These are phyloP conservation scores for Fragum sueziense DNA, from an alignment of 2,888 invertebrate species.

Conservation along the genomic window DNA sequence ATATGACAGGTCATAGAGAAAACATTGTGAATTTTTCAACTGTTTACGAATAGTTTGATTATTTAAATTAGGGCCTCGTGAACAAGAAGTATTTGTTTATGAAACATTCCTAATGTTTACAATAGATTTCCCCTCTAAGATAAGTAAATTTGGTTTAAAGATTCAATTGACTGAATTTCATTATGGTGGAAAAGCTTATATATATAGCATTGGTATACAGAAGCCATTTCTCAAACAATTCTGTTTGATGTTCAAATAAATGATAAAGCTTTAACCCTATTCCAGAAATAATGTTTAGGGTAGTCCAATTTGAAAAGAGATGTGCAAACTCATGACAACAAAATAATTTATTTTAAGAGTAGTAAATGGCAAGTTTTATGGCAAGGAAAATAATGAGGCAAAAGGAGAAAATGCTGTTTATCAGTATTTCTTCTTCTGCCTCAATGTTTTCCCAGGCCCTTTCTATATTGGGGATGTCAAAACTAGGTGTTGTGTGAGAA, in stretches of 20 bases:
- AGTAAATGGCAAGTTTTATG: too few species aligned
- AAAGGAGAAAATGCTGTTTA: too few species aligned
- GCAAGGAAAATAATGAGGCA: too few species aligned
- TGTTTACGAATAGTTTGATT: conserved; percentile 5
- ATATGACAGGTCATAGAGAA: not conserved
- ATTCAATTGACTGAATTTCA: not conserved
- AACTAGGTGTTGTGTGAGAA: too few species aligned
- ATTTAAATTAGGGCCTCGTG: not conserved
- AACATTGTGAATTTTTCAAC: not conserved
- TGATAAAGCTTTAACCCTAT: not conserved
- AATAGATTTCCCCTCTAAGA: not conserved
- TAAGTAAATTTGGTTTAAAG: conserved; percentile 10
- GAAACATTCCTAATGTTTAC: conserved; percentile 7
- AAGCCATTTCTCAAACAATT: not conserved
- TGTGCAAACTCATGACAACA: too few species aligned
- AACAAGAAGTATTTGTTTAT: conserved; percentile 12
- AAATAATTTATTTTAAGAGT: too few species aligned
- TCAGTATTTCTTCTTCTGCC: too few species aligned
- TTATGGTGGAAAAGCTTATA: too few species aligned
- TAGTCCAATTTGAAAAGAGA: too few species aligned
- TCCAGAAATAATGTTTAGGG: too few species aligned
- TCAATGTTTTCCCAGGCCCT: too few species aligned
- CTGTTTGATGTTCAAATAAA: not conserved
- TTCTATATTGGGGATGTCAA: too few species aligned
- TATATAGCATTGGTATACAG: not conserved